Evolutionary conservation across 2,797 vertebrate species (phyloP), one percentile per base, ranked within the genome.

Genomic region (Sebastes cheni): DNA sequence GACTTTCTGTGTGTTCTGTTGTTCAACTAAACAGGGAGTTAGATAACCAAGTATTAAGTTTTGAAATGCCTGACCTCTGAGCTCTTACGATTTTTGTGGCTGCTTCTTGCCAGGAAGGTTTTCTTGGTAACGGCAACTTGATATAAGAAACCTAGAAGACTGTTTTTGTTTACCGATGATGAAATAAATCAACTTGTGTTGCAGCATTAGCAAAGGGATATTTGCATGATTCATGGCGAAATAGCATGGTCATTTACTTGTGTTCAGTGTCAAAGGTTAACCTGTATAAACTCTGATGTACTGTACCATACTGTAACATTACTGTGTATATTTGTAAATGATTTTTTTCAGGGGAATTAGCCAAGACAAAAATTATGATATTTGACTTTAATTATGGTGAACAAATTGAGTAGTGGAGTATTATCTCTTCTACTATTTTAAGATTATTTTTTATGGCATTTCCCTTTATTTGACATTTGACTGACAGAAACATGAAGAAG

Each of bases 51-150:
- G 42, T 46, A 18, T 46, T 68, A 52, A 16, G 42, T 58, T 68
- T 56, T 42, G 56, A 75, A 56, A 68, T 46, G 42, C 42, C 20
- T 80, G 64, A 78, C 61, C 54, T 36, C 50, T 62, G 32, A 73
- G 39, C 39, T 66, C 50, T 50, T 60, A 67, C 42, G 8, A 39
- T 81, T 74, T 55, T 36, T 74, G 69, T 60, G 58, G 8, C 23
- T 66, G 11, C 50, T n/a, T 10, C 61, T 36, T 29, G 42, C 36
- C 85, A 66, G 16, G 9, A n/a, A 46, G 71, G 70, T 22, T 64
- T 54, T 46, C 25, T 71, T 34, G 34, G 46, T 36, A 61, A 75
- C 27, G 16, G 32, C n/a, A 56, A 52, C 23, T 18, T 56, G 69
- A 50, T 46, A 12, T 4, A 18, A 61, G 39, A 64, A 66, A 27